These are phyloP conservation scores for Propithecus perrieri DNA, from an alignment of 2,797 vertebrate genomes.

Conservation along the genomic window DNA sequence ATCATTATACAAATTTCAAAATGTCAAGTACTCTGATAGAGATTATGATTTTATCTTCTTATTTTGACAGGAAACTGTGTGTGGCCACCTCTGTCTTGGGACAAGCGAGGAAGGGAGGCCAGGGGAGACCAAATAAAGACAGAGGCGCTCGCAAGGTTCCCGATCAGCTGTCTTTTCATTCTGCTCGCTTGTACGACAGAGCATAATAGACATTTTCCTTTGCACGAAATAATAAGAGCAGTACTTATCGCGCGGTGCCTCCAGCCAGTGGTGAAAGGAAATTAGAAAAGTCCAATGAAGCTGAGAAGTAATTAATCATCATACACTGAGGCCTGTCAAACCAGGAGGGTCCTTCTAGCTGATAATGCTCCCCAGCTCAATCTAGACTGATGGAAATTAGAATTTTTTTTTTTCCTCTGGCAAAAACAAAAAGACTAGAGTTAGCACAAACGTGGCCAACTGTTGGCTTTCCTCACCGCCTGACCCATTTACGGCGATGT, in stretches of 20 bases:
- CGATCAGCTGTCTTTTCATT: slow-evolving; percentile 85
- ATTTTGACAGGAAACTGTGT: slow-evolving; percentile 86
- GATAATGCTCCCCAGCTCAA: slow-evolving; percentile 98
- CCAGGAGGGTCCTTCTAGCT: slow-evolving; percentile 95
- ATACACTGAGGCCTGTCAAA: slow-evolving; percentile 97
- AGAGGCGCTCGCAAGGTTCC: slow-evolving; percentile 80
- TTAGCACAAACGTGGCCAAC: slow-evolving; percentile 88
- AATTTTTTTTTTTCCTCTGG: slow-evolving; percentile 96
- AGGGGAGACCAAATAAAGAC: slow-evolving; percentile 82
- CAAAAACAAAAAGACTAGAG: slow-evolving; percentile 87
- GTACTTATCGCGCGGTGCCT: slow-evolving; percentile 96
- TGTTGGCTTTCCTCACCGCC: slow-evolving; percentile 89
- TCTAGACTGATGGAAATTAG: slow-evolving; percentile 98
- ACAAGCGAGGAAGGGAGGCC: slow-evolving; percentile 73
- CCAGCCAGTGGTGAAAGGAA: slow-evolving; percentile 94
- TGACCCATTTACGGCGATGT: slow-evolving; percentile 84
- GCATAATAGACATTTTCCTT: slow-evolving; percentile 93
- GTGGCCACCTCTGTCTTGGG: slow-evolving; percentile 80
- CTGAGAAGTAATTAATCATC: slow-evolving; percentile 99
- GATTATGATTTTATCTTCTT: slow-evolving; percentile 87
- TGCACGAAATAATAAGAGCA: slow-evolving; percentile 96
- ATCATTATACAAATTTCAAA: slow-evolving; percentile 87
- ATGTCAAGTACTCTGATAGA: slow-evolving; percentile 84
- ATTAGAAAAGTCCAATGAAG: slow-evolving; percentile 94
- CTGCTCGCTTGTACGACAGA: slow-evolving; percentile 87